These are phyloP conservation scores for Notospermus geniculatus DNA, from an alignment of 1,140 invertebrate species.

Conservation along the genomic window DNA sequence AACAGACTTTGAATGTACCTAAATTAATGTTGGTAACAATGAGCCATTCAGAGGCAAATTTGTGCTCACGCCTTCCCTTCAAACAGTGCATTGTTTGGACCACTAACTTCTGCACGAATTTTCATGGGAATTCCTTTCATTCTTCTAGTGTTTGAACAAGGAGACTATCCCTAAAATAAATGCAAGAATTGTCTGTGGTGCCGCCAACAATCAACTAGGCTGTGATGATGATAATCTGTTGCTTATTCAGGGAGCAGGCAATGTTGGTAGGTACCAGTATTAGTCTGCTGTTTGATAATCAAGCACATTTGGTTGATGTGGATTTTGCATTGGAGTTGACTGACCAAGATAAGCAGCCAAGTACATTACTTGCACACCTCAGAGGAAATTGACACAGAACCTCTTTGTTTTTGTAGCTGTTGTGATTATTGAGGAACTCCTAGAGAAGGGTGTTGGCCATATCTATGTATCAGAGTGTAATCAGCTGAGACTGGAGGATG, in stretches of 20 bases:
- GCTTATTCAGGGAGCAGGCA: slow-evolving; percentile 34
- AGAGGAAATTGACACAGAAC: no score
- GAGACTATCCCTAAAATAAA: slow-evolving; percentile 31
- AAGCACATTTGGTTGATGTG: no score
- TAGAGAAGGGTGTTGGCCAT: slow-evolving; percentile 25
- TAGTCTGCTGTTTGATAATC: no score
- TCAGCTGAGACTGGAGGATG: slow-evolving; percentile 28
- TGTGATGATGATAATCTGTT: slow-evolving; percentile 23
- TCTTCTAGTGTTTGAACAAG: slow-evolving; percentile 18
- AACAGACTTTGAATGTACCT: no score
- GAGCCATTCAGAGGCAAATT: no score
- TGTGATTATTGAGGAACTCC: slow-evolving; percentile 26
- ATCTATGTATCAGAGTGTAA: slow-evolving; percentile 32
- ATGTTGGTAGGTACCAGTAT: slow-evolving; percentile 34
- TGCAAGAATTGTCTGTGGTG: slow-evolving; percentile 36
- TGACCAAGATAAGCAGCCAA: no score
- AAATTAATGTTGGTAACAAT: no score
- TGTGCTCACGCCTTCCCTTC: no score
- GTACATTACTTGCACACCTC: no score
- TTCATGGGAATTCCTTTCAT: not conserved
- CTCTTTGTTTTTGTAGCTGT: slow-evolving; percentile 15
- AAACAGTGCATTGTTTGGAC: no score
- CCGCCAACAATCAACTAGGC: slow-evolving; percentile 30
- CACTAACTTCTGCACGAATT: not conserved
- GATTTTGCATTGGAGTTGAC: no score